These are phyloP conservation scores for Lobophora halterata DNA, from an alignment of 2,888 invertebrate species.

Conservation along the genomic window DNA sequence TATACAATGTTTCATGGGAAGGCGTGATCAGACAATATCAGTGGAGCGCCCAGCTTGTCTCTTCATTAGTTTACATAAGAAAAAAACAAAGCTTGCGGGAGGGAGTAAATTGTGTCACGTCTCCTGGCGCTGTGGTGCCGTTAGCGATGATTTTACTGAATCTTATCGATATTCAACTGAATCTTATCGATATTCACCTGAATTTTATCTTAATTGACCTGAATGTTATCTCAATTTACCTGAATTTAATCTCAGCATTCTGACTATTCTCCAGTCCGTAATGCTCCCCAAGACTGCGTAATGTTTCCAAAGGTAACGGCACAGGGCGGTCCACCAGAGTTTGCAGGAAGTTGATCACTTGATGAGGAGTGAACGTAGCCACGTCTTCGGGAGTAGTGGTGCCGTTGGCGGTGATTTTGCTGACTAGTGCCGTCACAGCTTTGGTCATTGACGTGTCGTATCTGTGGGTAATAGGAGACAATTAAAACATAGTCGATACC, in stretches of 20 bases:
- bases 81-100: too few relatives aligned
- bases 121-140: too few relatives aligned
- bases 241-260: constrained; percentile 88
- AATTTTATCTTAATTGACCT: too few relatives aligned
- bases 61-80: too few relatives aligned
- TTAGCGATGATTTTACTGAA: too few relatives aligned
- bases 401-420: constrained; percentile 57
- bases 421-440: constrained; percentile 79
- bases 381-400: constrained; percentile 77
- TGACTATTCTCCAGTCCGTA: constrained; percentile 84
- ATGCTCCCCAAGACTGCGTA: constrained; percentile 54
- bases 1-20: too few relatives aligned
- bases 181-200: too few relatives aligned
- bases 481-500: too few relatives aligned
- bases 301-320: constrained; percentile 76
- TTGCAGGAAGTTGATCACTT: constrained; percentile 85
- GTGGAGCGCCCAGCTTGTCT: too few relatives aligned
- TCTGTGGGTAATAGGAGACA: constrained; percentile 68
- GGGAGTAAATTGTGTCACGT: too few relatives aligned
- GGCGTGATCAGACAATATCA: too few relatives aligned
- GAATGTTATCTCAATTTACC: constrained; percentile 31
- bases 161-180: too few relatives aligned
- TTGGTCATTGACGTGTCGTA: constrained; percentile 85
- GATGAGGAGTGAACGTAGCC: constrained; percentile 80
- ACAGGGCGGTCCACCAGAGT: constrained; percentile 81